phyloP scores from a whole-genome alignment of 1,140 invertebrate genomes.

The Heliconius himera region DNA sequence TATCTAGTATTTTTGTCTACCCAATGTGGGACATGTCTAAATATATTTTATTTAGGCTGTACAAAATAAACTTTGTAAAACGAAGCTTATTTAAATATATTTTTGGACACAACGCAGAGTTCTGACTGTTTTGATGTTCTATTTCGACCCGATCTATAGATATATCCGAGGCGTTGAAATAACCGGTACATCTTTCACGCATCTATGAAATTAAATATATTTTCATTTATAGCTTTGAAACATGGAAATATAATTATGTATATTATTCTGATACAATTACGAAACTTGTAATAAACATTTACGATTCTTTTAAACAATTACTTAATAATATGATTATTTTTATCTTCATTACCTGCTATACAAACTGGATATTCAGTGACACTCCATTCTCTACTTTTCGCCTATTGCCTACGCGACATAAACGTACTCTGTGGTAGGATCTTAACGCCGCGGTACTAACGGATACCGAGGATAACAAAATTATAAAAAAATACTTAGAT shows the following conservation, averaged over 20 bases:
- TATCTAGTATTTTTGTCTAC: neutral
- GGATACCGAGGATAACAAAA: no score
- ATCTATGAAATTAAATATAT: neutral
- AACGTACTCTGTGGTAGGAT: no score
- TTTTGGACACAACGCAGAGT: neutral
- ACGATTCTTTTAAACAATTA: no score
- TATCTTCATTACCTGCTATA: no score
- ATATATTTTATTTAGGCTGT: neutral
- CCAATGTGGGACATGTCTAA: conserved; percentile 3
- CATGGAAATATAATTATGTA: neutral
- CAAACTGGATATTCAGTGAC: no score
- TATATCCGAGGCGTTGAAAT: neutral
- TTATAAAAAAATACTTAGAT: no score
- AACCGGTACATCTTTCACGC: neutral
- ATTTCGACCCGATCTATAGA: neutral
- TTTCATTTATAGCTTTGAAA: neutral
- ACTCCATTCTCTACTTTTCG: no score
- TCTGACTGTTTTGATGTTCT: neutral
- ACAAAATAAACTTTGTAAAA: neutral
- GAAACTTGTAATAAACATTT: neutral
- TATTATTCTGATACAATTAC: neutral
- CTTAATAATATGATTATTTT: neutral
- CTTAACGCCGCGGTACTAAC: no score
- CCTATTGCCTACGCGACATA: no score
- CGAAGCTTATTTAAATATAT: neutral